These are phyloP conservation scores for Hydropsyche tenuis DNA, from an alignment of 1,140 invertebrate genomes.

Conservation along the genomic window DNA sequence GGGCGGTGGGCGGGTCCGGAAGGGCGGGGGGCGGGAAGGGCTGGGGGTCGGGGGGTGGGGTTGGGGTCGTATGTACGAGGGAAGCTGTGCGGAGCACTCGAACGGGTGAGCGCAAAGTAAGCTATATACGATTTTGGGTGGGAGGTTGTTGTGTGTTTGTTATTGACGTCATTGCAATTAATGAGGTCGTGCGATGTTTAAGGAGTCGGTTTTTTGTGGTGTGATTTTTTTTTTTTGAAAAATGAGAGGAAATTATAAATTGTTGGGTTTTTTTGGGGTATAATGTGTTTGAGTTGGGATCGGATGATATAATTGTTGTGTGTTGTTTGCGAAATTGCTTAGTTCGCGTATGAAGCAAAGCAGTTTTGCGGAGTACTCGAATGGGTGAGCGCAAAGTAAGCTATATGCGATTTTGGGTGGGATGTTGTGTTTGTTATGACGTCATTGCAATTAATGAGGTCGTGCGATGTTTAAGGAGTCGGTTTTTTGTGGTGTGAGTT, in stretches of 20 bases:
- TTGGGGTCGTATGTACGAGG: constrained; percentile 48
- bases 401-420: not conserved
- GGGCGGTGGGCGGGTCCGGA: constrained; percentile 50
- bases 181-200: too few relatives aligned
- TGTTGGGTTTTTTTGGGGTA: too few relatives aligned
- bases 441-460: too few relatives aligned
- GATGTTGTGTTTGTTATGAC: not conserved
- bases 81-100: not conserved
- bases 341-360: constrained; percentile 29
- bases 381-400: not conserved
- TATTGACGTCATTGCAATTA: too few relatives aligned
- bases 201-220: too few relatives aligned
- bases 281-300: too few relatives aligned
- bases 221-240: too few relatives aligned
- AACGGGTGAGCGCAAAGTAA: not conserved
- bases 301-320: too few relatives aligned
- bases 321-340: too few relatives aligned
- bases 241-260: too few relatives aligned
- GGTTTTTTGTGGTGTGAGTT: too few relatives aligned
- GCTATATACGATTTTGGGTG: not conserved
- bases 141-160: not conserved
- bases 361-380: not conserved
- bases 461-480: too few relatives aligned
- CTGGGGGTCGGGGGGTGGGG: constrained; percentile 37
- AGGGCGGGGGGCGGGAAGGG: constrained; percentile 48